Percentiles rank a stretch among this genome's conserved stretches.
Evolutionary conservation across 2,888 invertebrate genomes (phyloP).

Genomic region (Criorhina ranunculi): DNA sequence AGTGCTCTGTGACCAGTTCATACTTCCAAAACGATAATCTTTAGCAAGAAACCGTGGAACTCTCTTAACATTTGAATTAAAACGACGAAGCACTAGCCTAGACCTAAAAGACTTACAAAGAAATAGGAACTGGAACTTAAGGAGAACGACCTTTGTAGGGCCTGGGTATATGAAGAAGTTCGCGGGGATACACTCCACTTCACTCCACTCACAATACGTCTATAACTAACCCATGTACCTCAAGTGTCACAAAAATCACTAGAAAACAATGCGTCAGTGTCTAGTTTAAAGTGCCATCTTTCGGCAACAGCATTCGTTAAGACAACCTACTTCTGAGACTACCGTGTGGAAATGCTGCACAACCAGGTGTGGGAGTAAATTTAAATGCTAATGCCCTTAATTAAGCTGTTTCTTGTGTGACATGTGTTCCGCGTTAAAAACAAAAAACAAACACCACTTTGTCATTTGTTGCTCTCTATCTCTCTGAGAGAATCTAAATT

Average conservation of each 20-base stretch:
- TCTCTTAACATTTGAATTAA: too few relatives aligned
- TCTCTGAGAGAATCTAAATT: conserved; percentile 49
- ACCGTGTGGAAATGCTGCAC: background rate
- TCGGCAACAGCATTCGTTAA: background rate
- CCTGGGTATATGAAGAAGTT: too few relatives aligned
- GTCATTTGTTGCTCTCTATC: background rate
- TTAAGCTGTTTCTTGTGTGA: background rate
- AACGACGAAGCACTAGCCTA: too few relatives aligned
- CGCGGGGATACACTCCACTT: too few relatives aligned
- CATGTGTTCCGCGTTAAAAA: conserved; percentile 28
- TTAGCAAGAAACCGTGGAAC: too few relatives aligned
- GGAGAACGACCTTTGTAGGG: too few relatives aligned
- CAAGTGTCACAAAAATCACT: background rate
- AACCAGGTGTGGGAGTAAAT: conserved; percentile 22
- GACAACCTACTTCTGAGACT: background rate
- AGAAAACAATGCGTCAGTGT: conserved; percentile 20
- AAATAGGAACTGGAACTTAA: too few relatives aligned
- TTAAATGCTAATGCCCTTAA: conserved; percentile 16
- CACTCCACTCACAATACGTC: too few relatives aligned
- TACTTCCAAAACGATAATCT: too few relatives aligned
- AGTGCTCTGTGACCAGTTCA: too few relatives aligned
- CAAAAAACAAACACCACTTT: conserved; percentile 9
- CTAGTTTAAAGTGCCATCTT: conserved; percentile 12
- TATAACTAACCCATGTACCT: too few relatives aligned
- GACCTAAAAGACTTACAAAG: too few relatives aligned